Base-by-base conservation (phyloP, 2,797 vertebrate species). In the Pangasius larnaudii region DNA sequence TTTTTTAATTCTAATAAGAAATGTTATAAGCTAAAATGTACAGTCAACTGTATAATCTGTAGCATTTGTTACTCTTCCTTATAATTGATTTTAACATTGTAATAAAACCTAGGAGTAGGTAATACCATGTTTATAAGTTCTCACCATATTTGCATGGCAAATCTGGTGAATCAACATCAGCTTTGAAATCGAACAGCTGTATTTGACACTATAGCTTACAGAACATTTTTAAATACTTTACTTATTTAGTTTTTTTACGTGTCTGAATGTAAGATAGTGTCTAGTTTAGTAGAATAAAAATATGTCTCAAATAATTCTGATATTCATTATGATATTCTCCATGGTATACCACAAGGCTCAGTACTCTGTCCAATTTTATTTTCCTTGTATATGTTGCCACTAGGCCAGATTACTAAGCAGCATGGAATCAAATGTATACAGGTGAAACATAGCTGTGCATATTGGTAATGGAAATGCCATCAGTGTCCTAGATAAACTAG, bases 261-360 rank as follows among this genome's bases (percentile, higher is more conserved):
- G 51, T 79, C 33, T 61, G 18, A 81, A 24, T 63, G 24, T 3
- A 82, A 46, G 24, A 82, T 13, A 46, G 14, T 46, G 10, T 80
- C 0, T 36, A 2, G 14, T 65, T 65, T 49, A 18, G 16, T 16
- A 65, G 24, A 83, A 63, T 5, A 80, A n/a, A 39, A 65, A 77
- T 27, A 63, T 49, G 42, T 49, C 81, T 84, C 42, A 30, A 51
- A 84, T 51, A 9, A 49, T 63, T 82, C 18, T 63, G 19, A 61
- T 46, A 46, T 30, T n/a, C 13, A 46, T 67, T 84, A 33, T 51
- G 13, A 49, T 49, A 33, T 33, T 67, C 9, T 51, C 46, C n/a
- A 51, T 67, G 81, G 81, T 33, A 5, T 67, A 84, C 42, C 61
- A 33, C 81, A 84, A 84, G 61, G 42, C 61, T 51, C n/a, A 33